Base-by-base conservation (phyloP, 2,113 vertebrate genomes). In the Myotis davidii region DNA sequence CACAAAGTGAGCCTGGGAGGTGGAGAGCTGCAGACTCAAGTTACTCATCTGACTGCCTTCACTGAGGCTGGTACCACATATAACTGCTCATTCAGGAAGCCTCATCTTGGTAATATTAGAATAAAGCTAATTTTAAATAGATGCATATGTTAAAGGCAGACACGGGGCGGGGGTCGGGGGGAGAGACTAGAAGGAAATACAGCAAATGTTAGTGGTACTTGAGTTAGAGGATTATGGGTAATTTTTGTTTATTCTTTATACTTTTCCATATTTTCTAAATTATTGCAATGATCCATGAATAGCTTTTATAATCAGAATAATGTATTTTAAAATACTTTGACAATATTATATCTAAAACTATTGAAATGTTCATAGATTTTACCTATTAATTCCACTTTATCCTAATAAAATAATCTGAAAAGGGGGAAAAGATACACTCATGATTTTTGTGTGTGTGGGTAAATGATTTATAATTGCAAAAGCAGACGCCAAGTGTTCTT, bases 301-400 rank as follows among this genome's bases (percentile, higher is more conserved):
- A 29, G 16, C 39, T 91, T 91, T 87, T 83, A 64, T 50, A 59
- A 74, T 78, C 18, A 64, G 37, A 91, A 93, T 37, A 73, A 79
- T 73, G 20, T 88, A 73, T 70, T 92, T 84, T 25, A 94, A 90
- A 78, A 77, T 91, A 96, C 25, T 34, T 90, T 21, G 34, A 72
- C 5, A 70, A 54, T 74, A 70, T 29, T 73, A 42, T 67, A 83
- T 59, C 56, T 93, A 56, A 95, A 56, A 87, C 34, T 77, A 2
- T 69, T 89, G 42, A 83, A 54, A 50, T 73, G 0, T 9, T 14
- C n/a, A 32, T 23, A 27, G 42, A 59, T 13, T 87, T 91, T 78
- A 82, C 37, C 29, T 86, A 5, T 37, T n/a, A 69, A 79, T 37
- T 21, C 11, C 5, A 34, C 23, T 89, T 91, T 73, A 69, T 84